Evolutionary conservation across 2,888 invertebrate species (phyloP).

Genomic region (Brachyptera putata): DNA sequence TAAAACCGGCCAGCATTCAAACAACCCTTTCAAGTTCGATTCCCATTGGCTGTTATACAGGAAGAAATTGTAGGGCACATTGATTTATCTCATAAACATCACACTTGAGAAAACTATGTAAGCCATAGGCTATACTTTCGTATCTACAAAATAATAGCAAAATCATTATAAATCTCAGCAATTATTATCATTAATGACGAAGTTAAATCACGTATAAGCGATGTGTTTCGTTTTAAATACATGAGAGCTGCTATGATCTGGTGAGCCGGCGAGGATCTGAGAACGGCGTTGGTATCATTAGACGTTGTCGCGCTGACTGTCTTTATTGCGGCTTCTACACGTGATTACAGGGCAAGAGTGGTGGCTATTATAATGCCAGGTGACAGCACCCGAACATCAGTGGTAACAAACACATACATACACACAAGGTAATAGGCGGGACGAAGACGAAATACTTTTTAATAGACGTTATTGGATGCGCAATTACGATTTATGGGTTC

Average conservation of each 20-base stretch:
- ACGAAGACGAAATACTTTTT: background rate
- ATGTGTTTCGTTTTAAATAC: background rate
- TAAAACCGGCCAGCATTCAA: too few relatives aligned
- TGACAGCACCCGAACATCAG: conserved; percentile 8
- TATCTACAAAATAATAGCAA: too few relatives aligned
- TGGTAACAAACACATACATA: background rate
- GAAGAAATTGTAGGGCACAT: too few relatives aligned
- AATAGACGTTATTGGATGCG: background rate
- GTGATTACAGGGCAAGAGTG: conserved; percentile 12
- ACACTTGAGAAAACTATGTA: too few relatives aligned
- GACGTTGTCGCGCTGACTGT: conserved; percentile 6
- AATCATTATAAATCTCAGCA: too few relatives aligned
- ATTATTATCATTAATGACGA: background rate
- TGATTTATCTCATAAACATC: too few relatives aligned
- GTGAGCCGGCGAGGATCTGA: background rate
- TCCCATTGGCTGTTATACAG: too few relatives aligned
- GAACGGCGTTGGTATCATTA: conserved; percentile 9
- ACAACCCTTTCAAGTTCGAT: too few relatives aligned
- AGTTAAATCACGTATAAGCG: background rate
- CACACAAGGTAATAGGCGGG: background rate
- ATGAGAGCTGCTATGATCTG: background rate
- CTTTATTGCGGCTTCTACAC: conserved; percentile 8
- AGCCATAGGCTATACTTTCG: too few relatives aligned
- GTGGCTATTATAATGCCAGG: conserved; percentile 12
- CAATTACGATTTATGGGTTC: background rate